These are phyloP conservation scores for Melopsittacus undulatus DNA, from an alignment of 2,797 vertebrate species.

Conservation along the genomic window DNA sequence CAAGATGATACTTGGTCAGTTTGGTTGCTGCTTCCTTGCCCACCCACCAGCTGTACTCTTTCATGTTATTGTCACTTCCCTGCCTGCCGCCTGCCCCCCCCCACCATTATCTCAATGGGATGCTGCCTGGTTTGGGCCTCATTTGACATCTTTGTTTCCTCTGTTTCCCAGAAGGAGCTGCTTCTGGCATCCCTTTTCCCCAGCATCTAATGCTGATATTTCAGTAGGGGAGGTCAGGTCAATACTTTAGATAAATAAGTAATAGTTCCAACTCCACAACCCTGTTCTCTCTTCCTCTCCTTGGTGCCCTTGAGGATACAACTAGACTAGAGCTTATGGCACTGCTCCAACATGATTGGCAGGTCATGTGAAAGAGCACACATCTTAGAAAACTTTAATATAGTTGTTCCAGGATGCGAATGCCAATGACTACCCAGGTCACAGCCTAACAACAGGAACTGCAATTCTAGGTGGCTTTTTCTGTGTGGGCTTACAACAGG, in stretches of 20 bases:
- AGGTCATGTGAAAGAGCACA: constrained; percentile 9
- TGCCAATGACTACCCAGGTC: neutral
- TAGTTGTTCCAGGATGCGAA: neutral
- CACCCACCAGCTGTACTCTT: too few species aligned
- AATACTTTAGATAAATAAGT: constrained; percentile 57
- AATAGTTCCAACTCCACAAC: neutral
- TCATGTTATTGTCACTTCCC: neutral
- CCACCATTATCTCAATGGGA: neutral
- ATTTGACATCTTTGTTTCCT: neutral
- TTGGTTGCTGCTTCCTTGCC: neutral
- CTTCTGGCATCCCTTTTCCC: neutral
- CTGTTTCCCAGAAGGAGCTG: neutral
- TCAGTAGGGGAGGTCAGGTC: neutral
- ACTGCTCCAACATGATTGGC: constrained; percentile 13
- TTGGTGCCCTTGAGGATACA: constrained; percentile 19
- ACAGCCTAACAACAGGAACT: neutral
- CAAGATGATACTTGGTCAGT: neutral
- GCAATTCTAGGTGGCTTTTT: neutral
- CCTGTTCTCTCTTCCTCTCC: neutral
- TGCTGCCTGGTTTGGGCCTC: neutral
- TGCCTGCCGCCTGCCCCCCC: neutral
- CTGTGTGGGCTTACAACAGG: neutral
- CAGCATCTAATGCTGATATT: constrained; percentile 17
- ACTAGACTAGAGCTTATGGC: neutral
- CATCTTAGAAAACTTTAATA: neutral